Evolutionary conservation across 2,113 vertebrate genomes (phyloP), one percentile per base, ranked within the genome.

Genomic region (Channa maculata): DNA sequence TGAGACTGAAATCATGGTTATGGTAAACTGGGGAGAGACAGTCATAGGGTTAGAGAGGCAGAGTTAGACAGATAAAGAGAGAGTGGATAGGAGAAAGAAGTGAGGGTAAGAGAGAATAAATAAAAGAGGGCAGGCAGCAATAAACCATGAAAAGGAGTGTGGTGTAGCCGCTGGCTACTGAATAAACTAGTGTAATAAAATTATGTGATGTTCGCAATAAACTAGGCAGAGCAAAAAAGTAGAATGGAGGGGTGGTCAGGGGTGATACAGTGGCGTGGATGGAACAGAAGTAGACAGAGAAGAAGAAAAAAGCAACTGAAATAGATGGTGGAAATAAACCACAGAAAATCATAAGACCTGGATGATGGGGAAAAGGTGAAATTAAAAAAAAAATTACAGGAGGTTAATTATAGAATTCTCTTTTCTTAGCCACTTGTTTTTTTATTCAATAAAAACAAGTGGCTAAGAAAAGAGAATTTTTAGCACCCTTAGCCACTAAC

Each of bases 1-100:
- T 89, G 89, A 91, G 91, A 90, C 88, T 68, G 71, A 86, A 90
- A 92, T 92, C 87, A 92, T 89, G 81, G 90, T 91, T 92, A 90
- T 91, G 88, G 90, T 85, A 71, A 89, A 86, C 84, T 65, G 45
- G 86, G 89, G 90, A 91, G 80, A 80, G 81, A 60, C 49, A 50
- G 44, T 70, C 64, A 77, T 37, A 39, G 60, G 8, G 37, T 64
- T 65, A 68, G 80, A 74, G 60, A 62, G 43, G 51, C 43, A 59
- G 63, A 79, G 73, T 82, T 76, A 46, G 75, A 82, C 57, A 72
- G 68, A 85, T 54, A 64, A 34, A 83, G 41, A 66, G 48, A 72
- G 77, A 53, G 66, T 58, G 67, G 45, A 73, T 70, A 77, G 60
- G 63, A 78, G 69, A 46, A 79, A 61, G 75, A 71, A 70, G 76